Evolutionary conservation across 2,888 invertebrate species (phyloP), one percentile per base, ranked within the genome.

Genomic region (Epinotia nisella): DNA sequence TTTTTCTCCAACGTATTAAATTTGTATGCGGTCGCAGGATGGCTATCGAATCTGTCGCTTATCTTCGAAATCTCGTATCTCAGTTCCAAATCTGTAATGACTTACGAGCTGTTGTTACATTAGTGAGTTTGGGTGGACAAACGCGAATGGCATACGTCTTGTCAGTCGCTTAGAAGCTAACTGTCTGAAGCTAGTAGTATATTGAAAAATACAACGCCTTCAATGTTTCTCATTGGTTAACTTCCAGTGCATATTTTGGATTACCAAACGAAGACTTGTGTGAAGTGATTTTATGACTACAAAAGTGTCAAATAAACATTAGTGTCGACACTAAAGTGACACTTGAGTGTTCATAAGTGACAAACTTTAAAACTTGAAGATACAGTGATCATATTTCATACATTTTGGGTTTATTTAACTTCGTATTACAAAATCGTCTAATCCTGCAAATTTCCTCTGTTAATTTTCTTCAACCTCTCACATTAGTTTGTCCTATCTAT

Each of bases 181-280:
- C 1, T 9, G 9, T 7, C 9, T 9, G 9, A 35, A 35, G 35
- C 35, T 10, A 15, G 21, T 24, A 56, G 4, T 56, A 58, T 4
- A 58, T 11, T 24, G 2, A 59, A 45, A 24, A 21, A 9, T 61
- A 61, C 21, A 45, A 45, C 24, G 45, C 45, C 45, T 45, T 49
- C 10, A 2, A 29, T 29, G 10, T 10, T 24, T 9, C 11, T 49
- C 17, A 29, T 49, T 17, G 5, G 11, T 21, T n/a, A 21, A 21
- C 21, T 49, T 62, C 17, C 62, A 62, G 62, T 49, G 24, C 49
- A 49, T 62, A 62, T 62, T 62, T 62, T 62, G 62, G 62, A 62
- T 51, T 7, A 4, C 17, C 49, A 49, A 49, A 49, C 45, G 9
- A n/a, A 61, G 21, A 29, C 29, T 62, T 62, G n/a, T 21, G 49